Base-by-base conservation (phyloP, 2,797 vertebrate species). In the Heliangelus exortis region DNA sequence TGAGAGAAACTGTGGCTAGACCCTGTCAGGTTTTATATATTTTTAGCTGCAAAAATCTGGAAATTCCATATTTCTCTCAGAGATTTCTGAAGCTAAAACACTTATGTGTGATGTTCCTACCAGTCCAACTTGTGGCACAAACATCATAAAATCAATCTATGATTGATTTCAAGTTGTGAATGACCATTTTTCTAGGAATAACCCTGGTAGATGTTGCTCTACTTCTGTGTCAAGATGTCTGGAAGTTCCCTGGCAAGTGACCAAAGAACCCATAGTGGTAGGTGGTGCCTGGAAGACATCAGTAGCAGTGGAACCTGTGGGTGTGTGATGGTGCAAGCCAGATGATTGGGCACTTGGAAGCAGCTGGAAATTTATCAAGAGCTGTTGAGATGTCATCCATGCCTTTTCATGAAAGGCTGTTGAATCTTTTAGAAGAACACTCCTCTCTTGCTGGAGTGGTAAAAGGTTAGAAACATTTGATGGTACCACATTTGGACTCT, bases 91-190 rank as follows among this genome's bases (percentile, higher is more conserved):
- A 86, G 43, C 48, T 34, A 51, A 29, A 79, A 63, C 41, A 31
- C 23, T 3, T 6, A 3, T 2, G 9, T 0, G 0, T 39, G 20
- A 20, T 68, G 51, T 50, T 50, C 75, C 66, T 43, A 21, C 1
- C 4, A 21, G 51, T 20, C 0, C 1, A n/a, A 54, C 21, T 66
- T 80, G 72, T 19, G 39, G 25, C 68, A 53, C 4, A 18, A 34
- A 19, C 33, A 14, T 34, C 18, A n/a, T 34, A 26, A 81, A 19
- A 20, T 41, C 75, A 6, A n/a, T 82, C 12, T 82, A 1, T 68
- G 39, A 45, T 73, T 58, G 33, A 61, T 33, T 1, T 0, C 36
- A 17, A 57, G n/a, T 2, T 1, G 28, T 47, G 53, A 66, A 39
- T n/a, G 48, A 29, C 31, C 10, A 22, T 77, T 93, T 92, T 74